phyloP scores from a whole-genome alignment of 2,888 invertebrate genomes.

The Eurytoma adleriae region DNA sequence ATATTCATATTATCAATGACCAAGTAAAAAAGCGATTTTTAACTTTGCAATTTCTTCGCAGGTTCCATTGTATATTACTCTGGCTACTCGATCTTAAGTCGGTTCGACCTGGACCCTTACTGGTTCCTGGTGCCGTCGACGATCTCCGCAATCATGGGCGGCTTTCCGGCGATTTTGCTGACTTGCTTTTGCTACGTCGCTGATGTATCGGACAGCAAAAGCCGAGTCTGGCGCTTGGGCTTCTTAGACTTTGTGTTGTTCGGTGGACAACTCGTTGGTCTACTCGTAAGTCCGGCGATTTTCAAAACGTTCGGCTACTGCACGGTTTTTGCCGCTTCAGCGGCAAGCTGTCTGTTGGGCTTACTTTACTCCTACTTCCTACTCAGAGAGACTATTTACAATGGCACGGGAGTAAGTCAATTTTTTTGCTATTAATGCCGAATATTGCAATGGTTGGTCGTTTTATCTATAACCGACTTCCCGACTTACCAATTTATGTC shows the following conservation, averaged over 20 bases:
- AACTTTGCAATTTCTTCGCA: conserved; percentile 4
- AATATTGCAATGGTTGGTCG: no score
- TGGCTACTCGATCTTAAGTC: conserved; percentile 2
- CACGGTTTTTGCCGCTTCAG: conserved; percentile 43
- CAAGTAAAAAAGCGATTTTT: no score
- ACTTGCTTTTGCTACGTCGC: conserved; percentile 49
- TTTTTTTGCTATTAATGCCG: no score
- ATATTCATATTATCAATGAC: no score
- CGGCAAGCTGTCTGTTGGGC: conserved; percentile 27
- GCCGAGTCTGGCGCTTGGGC: conserved; percentile 49
- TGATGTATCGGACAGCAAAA: conserved; percentile 40
- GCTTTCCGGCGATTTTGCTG: conserved; percentile 51
- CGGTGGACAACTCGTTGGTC: conserved; percentile 48
- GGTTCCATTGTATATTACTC: conserved; percentile 34
- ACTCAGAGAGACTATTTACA: conserved; percentile 41
- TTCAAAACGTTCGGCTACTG: conserved; percentile 38
- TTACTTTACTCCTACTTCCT: conserved; percentile 30
- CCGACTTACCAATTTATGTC: no score
- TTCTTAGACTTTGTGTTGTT: conserved; percentile 49
- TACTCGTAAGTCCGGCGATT: conserved; percentile 37
- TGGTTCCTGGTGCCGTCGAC: conserved; percentile 44
- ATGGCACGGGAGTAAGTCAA: conserved; percentile 15
- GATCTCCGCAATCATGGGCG: conserved; percentile 49
- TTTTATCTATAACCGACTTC: neutral
- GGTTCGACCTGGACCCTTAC: conserved; percentile 25